Evolutionary conservation across 1,140 invertebrate genomes (phyloP), one percentile per base, ranked within the genome.

Genomic region (Megalopta genalis): DNA sequence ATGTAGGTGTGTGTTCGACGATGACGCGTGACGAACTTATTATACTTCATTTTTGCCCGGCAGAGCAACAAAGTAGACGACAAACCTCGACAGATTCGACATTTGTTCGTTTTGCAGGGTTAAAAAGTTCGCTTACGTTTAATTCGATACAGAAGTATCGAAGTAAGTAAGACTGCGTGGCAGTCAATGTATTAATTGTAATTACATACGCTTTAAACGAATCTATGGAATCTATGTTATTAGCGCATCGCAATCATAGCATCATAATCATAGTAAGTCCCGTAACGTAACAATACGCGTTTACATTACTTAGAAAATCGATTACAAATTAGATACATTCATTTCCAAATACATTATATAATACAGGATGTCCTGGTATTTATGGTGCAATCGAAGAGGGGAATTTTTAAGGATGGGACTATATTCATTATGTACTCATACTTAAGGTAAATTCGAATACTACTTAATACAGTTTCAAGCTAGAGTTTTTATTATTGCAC

Each of bases 121-220:
- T 63, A 23, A 32, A 46, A 46, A 14, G 10, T 37, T 63, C 32
- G n/a, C 60, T 72, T 72, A 71, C 32, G n/a, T 39, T 77, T 71
- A 42, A 65, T 64, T 72, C 76, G 68, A 78, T 72, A 57, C 46
- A 3, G 25, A 27, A 23, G 54, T 65, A 65, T 74, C 70, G 70
- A 79, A 66, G 21, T 57, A 67, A 74, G 71, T 78, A 66, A 79
- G 63, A 74, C 60, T 60, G 70, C 14, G 49, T 66, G 78, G 83
- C 71, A 84, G 49, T 84, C 81, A 78, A 84, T 83, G 81, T 83
- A 68, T 84, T 84, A 76, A 83, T 83, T 57, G 68, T 32, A 84
- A 84, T 84, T 73, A 79, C 77, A 78, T 46, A 78, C 69, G 37
- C 32, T 64, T 78, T 25, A 79, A 79, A 79, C 77, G n/a, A 79